Evolutionary conservation across 2,113 vertebrate genomes (phyloP).

Genomic region (Rhinoptilus africanus): DNA sequence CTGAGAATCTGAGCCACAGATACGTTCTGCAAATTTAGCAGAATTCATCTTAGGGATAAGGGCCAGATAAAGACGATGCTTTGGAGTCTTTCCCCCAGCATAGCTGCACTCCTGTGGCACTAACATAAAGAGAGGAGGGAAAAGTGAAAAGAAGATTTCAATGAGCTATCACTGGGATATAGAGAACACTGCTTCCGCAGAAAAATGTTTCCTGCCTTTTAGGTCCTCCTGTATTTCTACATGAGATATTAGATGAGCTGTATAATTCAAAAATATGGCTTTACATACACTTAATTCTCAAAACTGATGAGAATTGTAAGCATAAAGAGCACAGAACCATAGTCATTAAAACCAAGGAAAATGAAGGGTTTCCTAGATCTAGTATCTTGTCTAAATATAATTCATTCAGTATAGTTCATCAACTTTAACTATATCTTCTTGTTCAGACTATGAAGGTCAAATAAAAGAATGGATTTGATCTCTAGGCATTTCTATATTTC

Average conservation of each 20-base stretch:
- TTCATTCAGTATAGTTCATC: constrained; percentile 25
- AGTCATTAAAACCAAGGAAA: constrained; percentile 31
- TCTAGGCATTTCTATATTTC: neutral
- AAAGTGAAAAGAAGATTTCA: neutral
- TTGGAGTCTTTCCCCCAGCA: neutral
- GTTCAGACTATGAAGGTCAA: constrained; percentile 31
- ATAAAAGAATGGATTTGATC: neutral
- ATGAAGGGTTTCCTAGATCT: neutral
- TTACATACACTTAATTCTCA: neutral
- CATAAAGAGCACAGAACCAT: neutral
- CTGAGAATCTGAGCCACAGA: neutral
- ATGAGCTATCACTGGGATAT: neutral
- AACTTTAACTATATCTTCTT: constrained; percentile 23
- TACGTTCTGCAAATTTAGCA: neutral
- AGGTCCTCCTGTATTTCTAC: neutral
- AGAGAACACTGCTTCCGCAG: neutral
- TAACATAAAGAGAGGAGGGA: neutral
- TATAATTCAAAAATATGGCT: constrained; percentile 20
- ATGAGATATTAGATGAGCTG: neutral
- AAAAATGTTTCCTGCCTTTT: neutral
- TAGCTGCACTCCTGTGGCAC: neutral
- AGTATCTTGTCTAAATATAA: constrained; percentile 26
- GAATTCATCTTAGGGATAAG: neutral
- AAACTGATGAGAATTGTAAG: constrained; percentile 30
- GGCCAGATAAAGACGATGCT: neutral